These are phyloP conservation scores for Ciconia maguari DNA, from an alignment of 2,113 vertebrate species.

Conservation along the genomic window DNA sequence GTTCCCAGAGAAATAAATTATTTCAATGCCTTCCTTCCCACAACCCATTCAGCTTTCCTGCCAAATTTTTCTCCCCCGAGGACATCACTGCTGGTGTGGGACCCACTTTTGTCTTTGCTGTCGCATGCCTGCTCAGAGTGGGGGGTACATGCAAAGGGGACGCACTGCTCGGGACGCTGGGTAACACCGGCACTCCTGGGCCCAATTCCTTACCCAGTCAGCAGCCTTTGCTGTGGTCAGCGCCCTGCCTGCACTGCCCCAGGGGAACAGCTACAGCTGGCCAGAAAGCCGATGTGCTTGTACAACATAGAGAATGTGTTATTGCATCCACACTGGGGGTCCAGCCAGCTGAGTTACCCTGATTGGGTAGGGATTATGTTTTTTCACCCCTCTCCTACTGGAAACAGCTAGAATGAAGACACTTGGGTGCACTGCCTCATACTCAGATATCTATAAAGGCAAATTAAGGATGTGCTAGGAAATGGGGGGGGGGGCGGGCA, in stretches of 20 bases:
- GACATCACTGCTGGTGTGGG: background rate
- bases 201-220: background rate
- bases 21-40: background rate
- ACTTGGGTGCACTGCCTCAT: background rate
- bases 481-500: too few relatives aligned
- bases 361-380: background rate
- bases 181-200: background rate
- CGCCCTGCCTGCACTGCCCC: background rate
- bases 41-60: background rate
- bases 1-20: constrained; percentile 55
- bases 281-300: background rate
- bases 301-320: background rate
- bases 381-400: background rate
- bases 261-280: background rate
- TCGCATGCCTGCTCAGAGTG: accelerated
- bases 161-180: background rate
- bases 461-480: background rate
- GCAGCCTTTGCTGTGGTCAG: background rate
- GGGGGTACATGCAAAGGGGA: background rate
- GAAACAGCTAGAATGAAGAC: background rate
- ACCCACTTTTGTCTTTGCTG: background rate
- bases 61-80: background rate
- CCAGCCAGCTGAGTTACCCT: background rate
- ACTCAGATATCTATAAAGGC: background rate
- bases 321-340: background rate